These are phyloP conservation scores for Lytechinus variegatus DNA, from an alignment of 35 echinoderm and acorn worm species.

Conservation along the genomic window DNA sequence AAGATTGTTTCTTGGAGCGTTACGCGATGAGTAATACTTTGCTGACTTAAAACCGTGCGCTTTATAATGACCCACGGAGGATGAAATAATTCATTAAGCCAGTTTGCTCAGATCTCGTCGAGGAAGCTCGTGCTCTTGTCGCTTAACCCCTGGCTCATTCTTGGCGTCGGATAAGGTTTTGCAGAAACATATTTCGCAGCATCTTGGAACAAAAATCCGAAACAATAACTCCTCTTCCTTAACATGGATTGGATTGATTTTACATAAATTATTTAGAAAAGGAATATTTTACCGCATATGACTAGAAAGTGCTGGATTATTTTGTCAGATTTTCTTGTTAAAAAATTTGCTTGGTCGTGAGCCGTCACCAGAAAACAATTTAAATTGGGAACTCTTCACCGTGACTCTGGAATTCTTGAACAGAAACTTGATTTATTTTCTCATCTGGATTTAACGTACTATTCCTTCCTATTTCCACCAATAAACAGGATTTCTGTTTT, in stretches of 20 bases:
- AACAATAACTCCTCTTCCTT: neutral
- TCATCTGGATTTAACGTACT: neutral
- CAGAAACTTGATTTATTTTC: neutral
- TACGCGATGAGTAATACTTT: conserved; percentile 6
- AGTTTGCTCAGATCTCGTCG: neutral
- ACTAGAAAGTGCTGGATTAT: neutral
- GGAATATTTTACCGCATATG: neutral
- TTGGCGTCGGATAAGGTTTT: neutral
- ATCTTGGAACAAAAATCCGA: neutral
- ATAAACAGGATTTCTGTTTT: neutral
- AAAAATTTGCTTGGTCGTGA: neutral
- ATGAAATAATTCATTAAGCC: conserved; percentile 27
- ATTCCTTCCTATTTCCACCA: neutral
- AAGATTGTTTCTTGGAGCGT: neutral
- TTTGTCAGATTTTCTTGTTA: neutral
- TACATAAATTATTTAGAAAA: neutral
- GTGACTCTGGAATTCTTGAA: neutral
- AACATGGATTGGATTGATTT: neutral
- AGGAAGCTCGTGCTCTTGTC: neutral
- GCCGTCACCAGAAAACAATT: neutral
- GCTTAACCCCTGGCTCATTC: neutral
- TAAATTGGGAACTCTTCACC: neutral
- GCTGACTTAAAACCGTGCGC: conserved; percentile 35
- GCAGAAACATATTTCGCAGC: neutral
- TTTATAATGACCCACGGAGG: neutral